Evolutionary conservation across 2,888 invertebrate species (phyloP).

Genomic region (Subacronicta megacephala): DNA sequence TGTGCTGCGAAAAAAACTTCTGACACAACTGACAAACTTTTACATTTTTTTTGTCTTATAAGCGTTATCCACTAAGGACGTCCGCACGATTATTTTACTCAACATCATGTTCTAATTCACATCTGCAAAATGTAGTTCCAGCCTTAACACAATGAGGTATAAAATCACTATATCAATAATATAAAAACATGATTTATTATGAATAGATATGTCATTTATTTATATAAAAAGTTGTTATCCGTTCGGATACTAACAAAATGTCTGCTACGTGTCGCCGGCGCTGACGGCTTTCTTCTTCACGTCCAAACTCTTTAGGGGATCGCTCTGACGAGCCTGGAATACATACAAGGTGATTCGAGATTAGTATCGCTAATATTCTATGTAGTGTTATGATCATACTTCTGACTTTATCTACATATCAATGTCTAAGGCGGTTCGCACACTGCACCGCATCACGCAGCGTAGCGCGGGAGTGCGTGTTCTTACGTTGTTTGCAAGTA

Average conservation of each 20-base stretch:
- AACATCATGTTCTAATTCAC: not conserved
- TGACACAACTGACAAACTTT: too few species aligned
- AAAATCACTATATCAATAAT: constrained; percentile 37
- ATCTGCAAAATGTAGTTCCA: constrained; percentile 40
- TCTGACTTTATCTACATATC: too few species aligned
- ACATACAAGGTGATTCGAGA: not conserved
- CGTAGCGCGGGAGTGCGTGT: too few species aligned
- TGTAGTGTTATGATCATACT: too few species aligned
- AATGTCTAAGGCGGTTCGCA: too few species aligned
- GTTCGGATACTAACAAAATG: constrained; percentile 73
- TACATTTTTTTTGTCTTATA: too few species aligned
- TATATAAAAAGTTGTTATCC: constrained; percentile 44
- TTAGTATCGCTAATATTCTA: not conserved
- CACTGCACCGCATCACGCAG: too few species aligned
- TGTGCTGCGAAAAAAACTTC: too few species aligned
- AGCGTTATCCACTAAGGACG: too few species aligned
- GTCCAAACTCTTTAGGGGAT: constrained; percentile 92
- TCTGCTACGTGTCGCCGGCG: constrained; percentile 71
- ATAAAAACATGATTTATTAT: constrained; percentile 44
- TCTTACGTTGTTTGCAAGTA: too few species aligned
- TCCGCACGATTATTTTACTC: too few species aligned
- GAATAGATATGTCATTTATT: constrained; percentile 13
- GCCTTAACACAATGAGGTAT: constrained; percentile 53
- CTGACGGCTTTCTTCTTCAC: constrained; percentile 85
- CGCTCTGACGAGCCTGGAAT: constrained; percentile 90